Percentiles rank a stretch among this genome's conserved stretches.
Conservation (phyloP, 2,113 vertebrate species). For the human (Homo sapiens) region GRCh38 chr2:84449501-84450000, state of each 20-base stretch:
- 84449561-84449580: background rate
- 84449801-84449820: slow-evolving; percentile 1
- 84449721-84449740: slow-evolving; percentile 93
- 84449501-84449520: background rate
- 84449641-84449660: slow-evolving; percentile 97
- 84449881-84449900: slow-evolving; percentile 26
- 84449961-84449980: background rate
- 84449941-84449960: background rate
- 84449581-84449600: background rate
- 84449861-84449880: background rate
- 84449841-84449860: background rate
- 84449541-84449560: background rate
- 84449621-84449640: slow-evolving; percentile 16
- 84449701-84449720: slow-evolving; percentile 90
- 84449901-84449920: background rate
- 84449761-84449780: background rate
- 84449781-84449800: slow-evolving; percentile 48
- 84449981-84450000: background rate
- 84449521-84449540: background rate
- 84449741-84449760: slow-evolving; percentile 92
- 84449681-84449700: slow-evolving; percentile 93
- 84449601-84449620: background rate
- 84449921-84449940: background rate
- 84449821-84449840: background rate
- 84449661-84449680: slow-evolving; percentile 98